A percentile compares a stretch with the other conserved stretches of the same genome.
phyloP scores from a whole-genome alignment of 2,113 vertebrate species.

The Myrmecobius fasciatus region DNA sequence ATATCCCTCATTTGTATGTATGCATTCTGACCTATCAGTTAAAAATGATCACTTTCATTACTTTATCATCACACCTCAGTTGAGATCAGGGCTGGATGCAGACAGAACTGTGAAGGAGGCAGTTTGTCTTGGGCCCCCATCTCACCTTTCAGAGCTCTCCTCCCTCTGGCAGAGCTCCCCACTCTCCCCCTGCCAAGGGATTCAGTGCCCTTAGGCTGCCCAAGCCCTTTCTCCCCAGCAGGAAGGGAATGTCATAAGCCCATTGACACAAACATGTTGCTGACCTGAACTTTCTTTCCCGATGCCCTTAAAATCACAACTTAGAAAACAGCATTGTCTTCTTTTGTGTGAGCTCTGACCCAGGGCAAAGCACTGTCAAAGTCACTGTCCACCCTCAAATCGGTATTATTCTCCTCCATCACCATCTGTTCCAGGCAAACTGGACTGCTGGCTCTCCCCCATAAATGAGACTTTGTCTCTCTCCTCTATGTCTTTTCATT shows the following conservation, averaged over 20 bases:
- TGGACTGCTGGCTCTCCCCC: not conserved
- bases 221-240: not conserved
- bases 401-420: not conserved
- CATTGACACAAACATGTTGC: not conserved
- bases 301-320: not conserved
- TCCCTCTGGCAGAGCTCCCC: not conserved
- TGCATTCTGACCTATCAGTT: not conserved
- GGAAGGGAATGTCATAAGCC: not conserved
- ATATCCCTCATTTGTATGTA: not conserved
- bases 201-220: not conserved
- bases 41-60: constrained; percentile 3
- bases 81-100: not conserved
- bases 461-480: not conserved
- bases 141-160: not conserved
- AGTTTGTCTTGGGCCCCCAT: not conserved
- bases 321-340: not conserved
- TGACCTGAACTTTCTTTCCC: not conserved
- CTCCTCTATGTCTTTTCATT: not conserved
- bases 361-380: not conserved
- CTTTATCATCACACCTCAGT: not conserved
- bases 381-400: not conserved
- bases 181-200: not conserved
- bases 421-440: not conserved
- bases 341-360: not conserved
- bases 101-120: not conserved